phyloP scores from a whole-genome alignment of 2,888 invertebrate species.

The Drosophila nigricruria region DNA sequence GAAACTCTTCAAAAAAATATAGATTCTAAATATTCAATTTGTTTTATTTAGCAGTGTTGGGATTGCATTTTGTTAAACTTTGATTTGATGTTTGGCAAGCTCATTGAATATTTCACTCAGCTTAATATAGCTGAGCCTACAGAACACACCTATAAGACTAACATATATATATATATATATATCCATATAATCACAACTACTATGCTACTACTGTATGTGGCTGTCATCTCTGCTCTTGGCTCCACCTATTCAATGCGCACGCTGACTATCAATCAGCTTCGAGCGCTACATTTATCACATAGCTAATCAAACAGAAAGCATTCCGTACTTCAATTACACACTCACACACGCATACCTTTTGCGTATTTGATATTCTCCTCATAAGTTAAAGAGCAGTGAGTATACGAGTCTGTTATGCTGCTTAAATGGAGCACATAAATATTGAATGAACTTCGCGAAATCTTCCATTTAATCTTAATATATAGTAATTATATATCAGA shows the following conservation, averaged over 20 bases:
- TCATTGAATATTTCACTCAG: neutral
- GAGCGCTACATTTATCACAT: constrained; percentile 41
- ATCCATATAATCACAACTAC: neutral
- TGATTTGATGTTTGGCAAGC: neutral
- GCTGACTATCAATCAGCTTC: constrained; percentile 67
- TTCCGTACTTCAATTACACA: constrained; percentile 43
- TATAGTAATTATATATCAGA: neutral
- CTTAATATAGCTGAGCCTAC: neutral
- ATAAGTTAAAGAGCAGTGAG: constrained; percentile 3
- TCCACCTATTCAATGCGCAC: neutral
- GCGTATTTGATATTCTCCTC: neutral
- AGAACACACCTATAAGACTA: neutral
- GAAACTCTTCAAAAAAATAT: neutral
- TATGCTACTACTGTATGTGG: neutral
- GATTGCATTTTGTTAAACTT: neutral
- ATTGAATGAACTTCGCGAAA: neutral
- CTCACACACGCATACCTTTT: constrained; percentile 2
- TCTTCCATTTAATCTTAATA: neutral
- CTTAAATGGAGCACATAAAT: neutral
- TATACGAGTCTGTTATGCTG: neutral
- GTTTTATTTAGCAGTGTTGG: too few relatives aligned
- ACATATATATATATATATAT: too few relatives aligned
- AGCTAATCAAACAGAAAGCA: constrained; percentile 66
- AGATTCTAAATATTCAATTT: neutral
- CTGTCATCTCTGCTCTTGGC: neutral